Conservation (phyloP, 2,113 vertebrate species). For the Neolamprologus ventralis region DNA sequence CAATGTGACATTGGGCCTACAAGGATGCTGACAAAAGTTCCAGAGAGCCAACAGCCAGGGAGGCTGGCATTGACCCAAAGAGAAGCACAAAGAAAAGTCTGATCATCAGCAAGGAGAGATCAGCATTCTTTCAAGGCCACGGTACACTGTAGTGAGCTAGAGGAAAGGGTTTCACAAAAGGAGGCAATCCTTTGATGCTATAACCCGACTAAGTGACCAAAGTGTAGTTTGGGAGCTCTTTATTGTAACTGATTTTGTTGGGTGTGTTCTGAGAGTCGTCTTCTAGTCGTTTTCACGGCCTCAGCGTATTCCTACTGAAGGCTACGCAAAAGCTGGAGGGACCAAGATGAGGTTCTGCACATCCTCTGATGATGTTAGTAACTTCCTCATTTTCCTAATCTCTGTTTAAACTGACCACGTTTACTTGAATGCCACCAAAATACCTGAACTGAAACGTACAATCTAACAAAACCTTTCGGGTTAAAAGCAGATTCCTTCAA, state of each 20-base stretch:
- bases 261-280: neutral
- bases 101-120: neutral
- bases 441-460: neutral
- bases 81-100: neutral
- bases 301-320: neutral
- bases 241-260: neutral
- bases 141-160: neutral
- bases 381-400: neutral
- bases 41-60: neutral
- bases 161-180: neutral
- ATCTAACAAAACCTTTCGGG: neutral
- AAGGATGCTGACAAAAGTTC: neutral
- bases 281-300: neutral
- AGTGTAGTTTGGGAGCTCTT: neutral
- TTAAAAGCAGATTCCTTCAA: neutral
- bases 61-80: neutral
- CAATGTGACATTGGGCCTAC: neutral
- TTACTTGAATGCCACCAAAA: neutral
- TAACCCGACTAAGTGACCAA: neutral
- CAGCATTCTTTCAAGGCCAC: neutral
- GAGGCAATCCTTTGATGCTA: neutral
- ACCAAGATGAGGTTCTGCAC: neutral
- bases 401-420: neutral
- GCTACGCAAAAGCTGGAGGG: neutral
- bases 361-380: neutral